phyloP scores from a whole-genome alignment of 2,797 vertebrate species.

The Paedocypris micromegethes region DNA sequence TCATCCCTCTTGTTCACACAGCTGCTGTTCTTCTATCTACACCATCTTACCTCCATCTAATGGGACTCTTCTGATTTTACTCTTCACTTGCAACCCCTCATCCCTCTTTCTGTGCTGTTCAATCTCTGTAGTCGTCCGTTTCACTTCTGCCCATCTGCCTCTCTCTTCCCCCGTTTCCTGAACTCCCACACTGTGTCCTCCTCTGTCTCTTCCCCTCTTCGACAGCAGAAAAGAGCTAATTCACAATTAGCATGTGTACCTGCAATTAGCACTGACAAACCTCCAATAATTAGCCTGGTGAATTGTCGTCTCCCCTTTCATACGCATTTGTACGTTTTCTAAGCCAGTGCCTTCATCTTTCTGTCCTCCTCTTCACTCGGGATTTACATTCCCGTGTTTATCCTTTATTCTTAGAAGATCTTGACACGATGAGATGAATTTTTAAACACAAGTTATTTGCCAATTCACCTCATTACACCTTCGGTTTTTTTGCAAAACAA shows the following conservation, averaged over 20 bases:
- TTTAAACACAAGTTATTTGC: background rate
- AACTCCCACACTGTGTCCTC: constrained; percentile 53
- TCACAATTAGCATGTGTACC: constrained; percentile 71
- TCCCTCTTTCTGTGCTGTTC: constrained; percentile 4
- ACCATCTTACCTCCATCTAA: constrained; percentile 21
- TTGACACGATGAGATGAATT: background rate
- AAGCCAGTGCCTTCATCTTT: constrained; percentile 38
- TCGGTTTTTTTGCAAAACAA: too few species aligned
- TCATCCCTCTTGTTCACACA: constrained; percentile 37
- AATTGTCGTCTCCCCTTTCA: constrained; percentile 50
- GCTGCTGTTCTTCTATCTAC: constrained; percentile 30
- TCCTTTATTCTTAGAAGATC: background rate
- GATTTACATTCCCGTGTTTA: background rate
- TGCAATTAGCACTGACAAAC: constrained; percentile 74
- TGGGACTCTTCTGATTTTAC: background rate
- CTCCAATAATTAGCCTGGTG: constrained; percentile 68
- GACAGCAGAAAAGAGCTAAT: constrained; percentile 59
- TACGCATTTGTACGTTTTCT: constrained; percentile 43
- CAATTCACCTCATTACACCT: too few species aligned
- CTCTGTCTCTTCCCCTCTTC: constrained; percentile 44
- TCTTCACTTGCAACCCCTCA: background rate
- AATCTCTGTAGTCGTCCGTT: constrained; percentile 14
- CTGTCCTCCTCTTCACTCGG: constrained; percentile 36
- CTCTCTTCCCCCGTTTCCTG: constrained; percentile 40
- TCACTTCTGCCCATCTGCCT: constrained; percentile 30